Evolutionary conservation across 2,797 vertebrate species (phyloP).

Genomic region (Antrozous pallidus): DNA sequence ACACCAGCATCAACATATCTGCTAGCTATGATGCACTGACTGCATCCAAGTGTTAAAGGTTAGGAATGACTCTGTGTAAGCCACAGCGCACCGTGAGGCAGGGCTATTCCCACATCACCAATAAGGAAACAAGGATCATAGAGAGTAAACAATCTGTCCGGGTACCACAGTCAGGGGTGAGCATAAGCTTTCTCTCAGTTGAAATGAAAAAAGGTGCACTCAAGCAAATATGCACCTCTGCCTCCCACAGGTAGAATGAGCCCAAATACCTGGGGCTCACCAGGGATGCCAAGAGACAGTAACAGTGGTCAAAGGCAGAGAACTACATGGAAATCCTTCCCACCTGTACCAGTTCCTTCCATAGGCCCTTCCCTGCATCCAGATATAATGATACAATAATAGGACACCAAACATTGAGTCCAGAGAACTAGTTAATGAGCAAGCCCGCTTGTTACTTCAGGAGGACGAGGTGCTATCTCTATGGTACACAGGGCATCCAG

Average conservation of each 20-base stretch:
- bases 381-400: neutral
- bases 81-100: neutral
- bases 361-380: neutral
- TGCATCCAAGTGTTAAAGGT: neutral
- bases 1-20: neutral
- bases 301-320: neutral
- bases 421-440: neutral
- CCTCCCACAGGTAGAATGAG: neutral
- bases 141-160: neutral
- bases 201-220: neutral
- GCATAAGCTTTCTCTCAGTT: neutral
- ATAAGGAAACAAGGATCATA: neutral
- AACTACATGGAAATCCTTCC: neutral
- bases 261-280: neutral
- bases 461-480: neutral
- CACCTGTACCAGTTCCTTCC: neutral
- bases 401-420: too few species aligned
- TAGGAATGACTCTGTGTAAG: neutral
- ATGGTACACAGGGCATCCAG: neutral
- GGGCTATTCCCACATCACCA: neutral
- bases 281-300: too few species aligned
- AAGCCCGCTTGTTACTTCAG: neutral
- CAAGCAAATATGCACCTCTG: neutral
- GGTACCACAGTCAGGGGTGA: neutral
- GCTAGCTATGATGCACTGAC: neutral